A percentile compares a stretch with the other conserved stretches of the same genome.
These are phyloP conservation scores for Promerops cafer DNA, from an alignment of 2,113 vertebrate species.

Conservation along the genomic window DNA sequence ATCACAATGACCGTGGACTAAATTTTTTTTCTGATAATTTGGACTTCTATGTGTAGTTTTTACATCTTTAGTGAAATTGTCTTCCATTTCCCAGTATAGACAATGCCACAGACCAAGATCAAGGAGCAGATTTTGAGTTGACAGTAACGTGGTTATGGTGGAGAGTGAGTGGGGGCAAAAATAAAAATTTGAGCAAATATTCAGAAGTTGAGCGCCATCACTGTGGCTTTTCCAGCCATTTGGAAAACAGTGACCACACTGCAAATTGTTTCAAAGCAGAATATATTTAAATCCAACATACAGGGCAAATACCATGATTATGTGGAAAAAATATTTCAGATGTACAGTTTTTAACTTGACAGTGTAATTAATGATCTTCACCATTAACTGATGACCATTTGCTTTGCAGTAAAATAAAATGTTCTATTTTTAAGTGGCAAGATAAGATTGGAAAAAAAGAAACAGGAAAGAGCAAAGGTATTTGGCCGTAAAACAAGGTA, in stretches of 20 bases:
- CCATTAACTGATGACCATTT: neutral
- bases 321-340: neutral
- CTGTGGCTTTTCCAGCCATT: neutral
- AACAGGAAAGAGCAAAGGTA: neutral
- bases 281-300: neutral
- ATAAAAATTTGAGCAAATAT: neutral
- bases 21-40: neutral
- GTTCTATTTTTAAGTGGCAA: neutral
- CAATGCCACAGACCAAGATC: neutral
- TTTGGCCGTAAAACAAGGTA: neutral
- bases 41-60: neutral
- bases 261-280: neutral
- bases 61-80: neutral
- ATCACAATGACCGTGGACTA: too few species aligned
- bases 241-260: neutral
- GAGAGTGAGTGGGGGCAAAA: neutral
- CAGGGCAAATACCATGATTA: neutral
- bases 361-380: neutral
- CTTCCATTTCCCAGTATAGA: neutral
- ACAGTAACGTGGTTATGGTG: neutral
- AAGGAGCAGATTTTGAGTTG: neutral
- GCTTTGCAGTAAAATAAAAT: neutral
- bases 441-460: neutral
- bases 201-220: rapidly evolving
- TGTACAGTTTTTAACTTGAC: neutral